Conservation (phyloP, 2,797 vertebrate genomes). For the Catamblyrhynchus diadema region DNA sequence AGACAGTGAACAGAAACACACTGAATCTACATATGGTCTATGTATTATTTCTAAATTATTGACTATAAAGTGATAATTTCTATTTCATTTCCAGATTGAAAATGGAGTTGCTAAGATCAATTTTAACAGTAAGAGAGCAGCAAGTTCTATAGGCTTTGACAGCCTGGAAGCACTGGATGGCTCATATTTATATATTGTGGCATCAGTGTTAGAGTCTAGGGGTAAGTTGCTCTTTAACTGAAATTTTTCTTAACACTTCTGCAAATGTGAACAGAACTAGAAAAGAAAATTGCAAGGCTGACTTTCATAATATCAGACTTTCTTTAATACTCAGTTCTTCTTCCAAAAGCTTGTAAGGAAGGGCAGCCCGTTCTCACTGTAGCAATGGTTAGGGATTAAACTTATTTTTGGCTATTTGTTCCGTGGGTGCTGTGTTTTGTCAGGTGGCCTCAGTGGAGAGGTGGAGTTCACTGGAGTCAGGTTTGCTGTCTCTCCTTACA, state of each 20-base stretch:
- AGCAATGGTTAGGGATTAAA: neutral
- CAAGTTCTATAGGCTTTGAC: slow-evolving; percentile 65
- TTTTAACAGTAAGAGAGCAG: slow-evolving; percentile 76
- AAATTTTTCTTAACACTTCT: neutral
- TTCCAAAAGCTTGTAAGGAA: neutral
- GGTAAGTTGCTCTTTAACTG: slow-evolving; percentile 69
- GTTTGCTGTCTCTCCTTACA: slow-evolving; percentile 85
- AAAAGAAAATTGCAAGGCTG: neutral
- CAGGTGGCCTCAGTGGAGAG: slow-evolving; percentile 88
- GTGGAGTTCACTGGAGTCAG: slow-evolving; percentile 81
- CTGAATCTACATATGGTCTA: neutral
- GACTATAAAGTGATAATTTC: neutral
- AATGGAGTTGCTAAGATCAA: slow-evolving; percentile 73
- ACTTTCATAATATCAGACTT: neutral
- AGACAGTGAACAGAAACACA: neutral
- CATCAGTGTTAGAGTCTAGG: slow-evolving; percentile 78
- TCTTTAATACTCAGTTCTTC: neutral
- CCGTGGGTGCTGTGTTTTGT: neutral
- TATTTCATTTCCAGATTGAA: slow-evolving; percentile 65
- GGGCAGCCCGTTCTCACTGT: neutral
- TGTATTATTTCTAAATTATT: neutral
- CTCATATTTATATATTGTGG: slow-evolving; percentile 81
- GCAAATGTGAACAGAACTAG: neutral
- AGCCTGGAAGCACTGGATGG: slow-evolving; percentile 76
- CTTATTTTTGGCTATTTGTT: fast-evolving